Evolutionary conservation across 2,113 vertebrate species (phyloP), one percentile per base, ranked within the genome.

Genomic region (Campylomormyrus tamandua): DNA sequence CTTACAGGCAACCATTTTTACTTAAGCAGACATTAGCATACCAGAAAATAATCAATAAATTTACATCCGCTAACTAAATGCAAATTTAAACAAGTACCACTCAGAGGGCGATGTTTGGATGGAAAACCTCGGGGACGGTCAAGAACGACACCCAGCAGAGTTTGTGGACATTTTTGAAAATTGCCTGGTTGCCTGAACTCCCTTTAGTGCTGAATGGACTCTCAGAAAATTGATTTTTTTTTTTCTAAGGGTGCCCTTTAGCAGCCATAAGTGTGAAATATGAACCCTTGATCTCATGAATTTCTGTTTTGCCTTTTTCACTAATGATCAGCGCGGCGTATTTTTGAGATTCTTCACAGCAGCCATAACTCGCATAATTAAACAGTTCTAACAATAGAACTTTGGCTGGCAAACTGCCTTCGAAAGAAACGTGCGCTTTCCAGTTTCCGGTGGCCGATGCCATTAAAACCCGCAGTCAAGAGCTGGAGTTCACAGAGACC

Each of bases 151-250:
- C 96, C 93, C 92, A 95, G 94, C 95, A 91, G 94, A 91, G 95
- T 39, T 95, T 95, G 92, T 92, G 94, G 95, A 97, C 97, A 95
- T 97, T 97, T 97, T 97, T 97, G 96, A 97, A 98, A 98, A 98
- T 98, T 98, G 97, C 97, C 97, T 97, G 96, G 97, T 96, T 98
- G 97, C 97, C 97, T 95, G 95, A 95, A 96, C 96, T 97, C 97
- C 97, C 97, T 98, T 97, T 98, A 97, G 97, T 97, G 96, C 97
- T 97, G 93, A 96, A 96, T 97, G 96, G 97, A 99, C 97, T 98
- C 98, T 97, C 97, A 97, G 98, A 97, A 98, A 98, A 99, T 98
- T 98, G 97, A 98, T 98, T 99, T 98, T 98, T 96, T 98, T 96
- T 98, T 99, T 98, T 98, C 96, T 96, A 96, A 98, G 97, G 96